Evolutionary conservation across 2,888 invertebrate genomes (phyloP).

Genomic region (Mesorhabditis spiculigera): DNA sequence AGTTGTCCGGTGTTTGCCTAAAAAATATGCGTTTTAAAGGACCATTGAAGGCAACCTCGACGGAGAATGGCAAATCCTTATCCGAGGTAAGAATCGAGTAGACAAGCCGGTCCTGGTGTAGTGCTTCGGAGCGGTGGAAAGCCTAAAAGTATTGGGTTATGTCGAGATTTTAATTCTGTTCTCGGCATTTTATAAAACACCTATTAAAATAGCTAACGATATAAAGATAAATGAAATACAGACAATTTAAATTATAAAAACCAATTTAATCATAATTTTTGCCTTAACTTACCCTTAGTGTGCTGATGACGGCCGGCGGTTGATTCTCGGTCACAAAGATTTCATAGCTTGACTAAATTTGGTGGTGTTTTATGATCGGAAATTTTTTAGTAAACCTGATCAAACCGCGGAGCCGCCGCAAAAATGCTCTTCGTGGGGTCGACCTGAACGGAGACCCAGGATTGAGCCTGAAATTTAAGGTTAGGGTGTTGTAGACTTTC

Average conservation of each 20-base stretch:
- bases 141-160: not conserved
- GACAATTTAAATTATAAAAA: not conserved
- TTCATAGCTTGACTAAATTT: slow-evolving; percentile 17
- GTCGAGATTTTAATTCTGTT: not conserved
- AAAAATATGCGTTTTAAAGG: slow-evolving; percentile 1
- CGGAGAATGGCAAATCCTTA: not conserved
- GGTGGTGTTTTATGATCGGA: not conserved
- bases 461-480: slow-evolving; percentile 19
- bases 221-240: not conserved
- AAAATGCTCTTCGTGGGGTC: slow-evolving; percentile 21
- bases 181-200: too few species aligned
- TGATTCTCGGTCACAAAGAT: slow-evolving; percentile 27
- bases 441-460: slow-evolving; percentile 30
- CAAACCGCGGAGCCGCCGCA: slow-evolving; percentile 28
- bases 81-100: not conserved
- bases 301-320: slow-evolving; percentile 32
- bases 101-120: not conserved
- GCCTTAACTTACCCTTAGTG: slow-evolving; percentile 21
- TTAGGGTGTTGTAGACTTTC: too few species aligned
- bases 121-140: not conserved
- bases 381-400: slow-evolving; percentile 13
- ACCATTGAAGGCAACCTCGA: not conserved
- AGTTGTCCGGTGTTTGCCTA: slow-evolving; percentile 14
- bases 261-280: too few species aligned
- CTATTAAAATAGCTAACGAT: too few species aligned